Evolutionary conservation across 2,113 vertebrate species (phyloP).

Genomic region (Lipophrys pholis): DNA sequence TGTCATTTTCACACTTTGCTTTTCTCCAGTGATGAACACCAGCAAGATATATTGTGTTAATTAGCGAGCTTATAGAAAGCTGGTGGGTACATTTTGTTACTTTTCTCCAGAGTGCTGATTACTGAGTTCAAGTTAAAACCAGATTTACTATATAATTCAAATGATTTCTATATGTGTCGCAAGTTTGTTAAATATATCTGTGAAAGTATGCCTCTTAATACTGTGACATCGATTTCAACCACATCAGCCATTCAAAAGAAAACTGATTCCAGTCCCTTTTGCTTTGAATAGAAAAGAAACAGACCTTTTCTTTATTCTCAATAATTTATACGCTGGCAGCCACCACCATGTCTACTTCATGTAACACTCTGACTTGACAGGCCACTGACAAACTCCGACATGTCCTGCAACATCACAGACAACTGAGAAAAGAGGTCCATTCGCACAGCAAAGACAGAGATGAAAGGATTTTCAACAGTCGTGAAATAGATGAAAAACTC

Average conservation of each 20-base stretch:
- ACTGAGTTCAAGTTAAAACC: neutral
- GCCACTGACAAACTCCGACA: constrained; percentile 51
- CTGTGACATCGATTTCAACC: neutral
- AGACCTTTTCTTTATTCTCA: constrained; percentile 1
- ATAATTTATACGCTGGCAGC: constrained; percentile 7
- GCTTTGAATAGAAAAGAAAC: constrained; percentile 19
- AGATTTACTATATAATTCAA: neutral
- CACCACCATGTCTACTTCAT: constrained; percentile 24
- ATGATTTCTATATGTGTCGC: neutral
- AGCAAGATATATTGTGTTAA: neutral
- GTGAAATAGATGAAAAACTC: constrained; percentile 58
- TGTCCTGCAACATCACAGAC: constrained; percentile 48
- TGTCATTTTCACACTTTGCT: neutral
- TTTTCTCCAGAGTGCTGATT: neutral
- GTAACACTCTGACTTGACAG: constrained; percentile 30
- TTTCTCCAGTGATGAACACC: neutral
- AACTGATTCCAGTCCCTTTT: neutral
- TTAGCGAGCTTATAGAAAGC: neutral
- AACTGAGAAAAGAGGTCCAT: constrained; percentile 35
- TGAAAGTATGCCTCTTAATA: neutral
- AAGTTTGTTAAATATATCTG: neutral
- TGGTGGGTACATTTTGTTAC: neutral
- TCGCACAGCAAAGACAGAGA: constrained; percentile 37
- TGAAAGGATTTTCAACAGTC: constrained; percentile 53
- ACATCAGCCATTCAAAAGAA: neutral